Conservation (phyloP, 2,797 vertebrate species). For the Rhynchonycteris naso region DNA sequence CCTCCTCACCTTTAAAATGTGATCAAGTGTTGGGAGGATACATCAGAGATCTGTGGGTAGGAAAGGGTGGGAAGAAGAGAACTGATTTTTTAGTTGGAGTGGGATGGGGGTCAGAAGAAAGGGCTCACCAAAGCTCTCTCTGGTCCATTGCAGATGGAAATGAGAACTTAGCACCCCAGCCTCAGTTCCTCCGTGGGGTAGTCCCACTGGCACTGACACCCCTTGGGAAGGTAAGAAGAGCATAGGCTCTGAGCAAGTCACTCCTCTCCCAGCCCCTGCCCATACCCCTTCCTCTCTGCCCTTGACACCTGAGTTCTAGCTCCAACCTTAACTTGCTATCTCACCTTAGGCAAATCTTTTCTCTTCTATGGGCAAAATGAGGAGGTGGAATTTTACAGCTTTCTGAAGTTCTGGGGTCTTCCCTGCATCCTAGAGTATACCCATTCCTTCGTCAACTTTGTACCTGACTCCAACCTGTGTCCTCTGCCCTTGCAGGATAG, state of each 20-base stretch:
- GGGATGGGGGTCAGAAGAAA: neutral
- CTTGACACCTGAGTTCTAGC: neutral
- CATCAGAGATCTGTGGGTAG: neutral
- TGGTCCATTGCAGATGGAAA: conserved; percentile 74
- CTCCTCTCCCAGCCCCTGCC: neutral
- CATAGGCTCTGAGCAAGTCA: neutral
- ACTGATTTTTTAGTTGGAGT: neutral
- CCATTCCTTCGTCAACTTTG: neutral
- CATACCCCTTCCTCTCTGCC: neutral
- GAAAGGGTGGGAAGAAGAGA: neutral
- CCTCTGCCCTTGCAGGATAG: conserved; percentile 73
- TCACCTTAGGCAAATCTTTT: conserved; percentile 24
- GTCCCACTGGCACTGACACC: conserved; percentile 60
- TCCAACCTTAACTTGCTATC: neutral
- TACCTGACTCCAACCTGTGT: neutral
- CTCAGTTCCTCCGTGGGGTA: conserved; percentile 45
- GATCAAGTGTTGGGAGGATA: neutral
- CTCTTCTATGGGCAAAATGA: neutral
- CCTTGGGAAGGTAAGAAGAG: conserved; percentile 70
- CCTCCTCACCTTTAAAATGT: neutral
- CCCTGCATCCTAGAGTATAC: neutral
- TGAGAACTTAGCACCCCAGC: conserved; percentile 75
- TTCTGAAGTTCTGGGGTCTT: neutral
- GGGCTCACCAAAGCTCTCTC: neutral
- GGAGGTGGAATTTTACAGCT: neutral